Evolutionary conservation across 2,888 invertebrate genomes (phyloP).

Genomic region (Girardia tigrina): DNA sequence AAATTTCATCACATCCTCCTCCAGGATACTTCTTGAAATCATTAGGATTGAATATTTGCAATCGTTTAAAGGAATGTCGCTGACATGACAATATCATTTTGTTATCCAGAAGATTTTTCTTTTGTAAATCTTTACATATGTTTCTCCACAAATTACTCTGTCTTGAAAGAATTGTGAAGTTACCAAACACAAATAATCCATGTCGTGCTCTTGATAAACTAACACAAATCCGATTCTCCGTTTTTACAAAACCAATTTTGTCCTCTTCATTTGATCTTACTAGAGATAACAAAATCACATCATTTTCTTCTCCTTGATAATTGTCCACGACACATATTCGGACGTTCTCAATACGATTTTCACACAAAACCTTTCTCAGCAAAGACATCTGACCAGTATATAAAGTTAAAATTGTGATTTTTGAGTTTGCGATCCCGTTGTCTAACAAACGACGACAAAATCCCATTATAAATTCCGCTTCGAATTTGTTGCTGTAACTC

Average conservation of each 20-base stretch:
- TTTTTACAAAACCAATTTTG: conserved; percentile 49
- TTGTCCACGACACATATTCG: conserved; percentile 62
- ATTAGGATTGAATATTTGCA: conserved; percentile 33
- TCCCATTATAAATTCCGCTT: conserved; percentile 35
- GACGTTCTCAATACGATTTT: conserved; percentile 48
- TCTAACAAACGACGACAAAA: conserved; percentile 35
- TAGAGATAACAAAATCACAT: conserved; percentile 47
- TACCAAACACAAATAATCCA: conserved; percentile 47
- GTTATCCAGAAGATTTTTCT: conserved; percentile 45
- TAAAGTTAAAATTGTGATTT: conserved; percentile 37
- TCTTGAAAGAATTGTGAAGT: conserved; percentile 40
- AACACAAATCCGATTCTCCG: conserved; percentile 63
- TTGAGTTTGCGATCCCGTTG: conserved; percentile 33
- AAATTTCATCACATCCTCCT: conserved; percentile 20
- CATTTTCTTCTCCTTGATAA: conserved; percentile 62
- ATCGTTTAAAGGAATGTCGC: conserved; percentile 36
- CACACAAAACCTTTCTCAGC: conserved; percentile 50
- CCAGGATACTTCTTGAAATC: conserved; percentile 39
- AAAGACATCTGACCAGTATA: conserved; percentile 41
- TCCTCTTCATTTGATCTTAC: conserved; percentile 44
- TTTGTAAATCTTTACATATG: conserved; percentile 36
- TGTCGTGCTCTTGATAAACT: conserved; percentile 61
- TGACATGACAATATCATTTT: conserved; percentile 37
- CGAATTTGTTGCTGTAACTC: conserved; percentile 36
- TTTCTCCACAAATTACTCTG: conserved; percentile 40